These are phyloP conservation scores for Hypocryptadius cinnamomeus DNA, from an alignment of 2,113 vertebrate genomes.

Conservation along the genomic window DNA sequence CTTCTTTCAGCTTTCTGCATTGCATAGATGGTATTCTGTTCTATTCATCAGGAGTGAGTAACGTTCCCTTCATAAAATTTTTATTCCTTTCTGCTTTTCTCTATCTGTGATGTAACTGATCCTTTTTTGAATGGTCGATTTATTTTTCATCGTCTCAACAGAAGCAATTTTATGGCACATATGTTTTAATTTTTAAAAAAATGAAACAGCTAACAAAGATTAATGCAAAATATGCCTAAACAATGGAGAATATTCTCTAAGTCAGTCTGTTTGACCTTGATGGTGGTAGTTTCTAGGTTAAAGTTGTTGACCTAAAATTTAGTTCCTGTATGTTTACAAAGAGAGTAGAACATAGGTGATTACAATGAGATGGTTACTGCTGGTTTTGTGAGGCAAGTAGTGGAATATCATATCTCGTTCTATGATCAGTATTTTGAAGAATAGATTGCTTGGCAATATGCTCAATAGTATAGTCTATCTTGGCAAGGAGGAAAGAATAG, in stretches of 20 bases:
- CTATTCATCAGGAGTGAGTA: neutral
- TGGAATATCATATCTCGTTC: neutral
- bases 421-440: neutral
- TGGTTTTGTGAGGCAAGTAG: neutral
- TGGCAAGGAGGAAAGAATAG: neutral
- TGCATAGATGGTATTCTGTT: neutral
- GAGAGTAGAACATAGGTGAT: neutral
- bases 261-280: neutral
- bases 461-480: neutral
- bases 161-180: neutral
- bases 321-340: neutral
- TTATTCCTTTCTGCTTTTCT: neutral
- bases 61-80: neutral
- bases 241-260: neutral
- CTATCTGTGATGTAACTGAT: neutral
- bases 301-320: neutral
- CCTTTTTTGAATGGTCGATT: neutral
- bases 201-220: neutral
- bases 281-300: neutral
- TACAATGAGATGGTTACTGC: neutral
- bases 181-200: neutral
- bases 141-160: neutral
- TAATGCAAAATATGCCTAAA: neutral
- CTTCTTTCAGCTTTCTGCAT: neutral
- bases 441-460: neutral